Conservation (phyloP, 23 tunicate genomes). For the Diplosoma virens region DNA sequence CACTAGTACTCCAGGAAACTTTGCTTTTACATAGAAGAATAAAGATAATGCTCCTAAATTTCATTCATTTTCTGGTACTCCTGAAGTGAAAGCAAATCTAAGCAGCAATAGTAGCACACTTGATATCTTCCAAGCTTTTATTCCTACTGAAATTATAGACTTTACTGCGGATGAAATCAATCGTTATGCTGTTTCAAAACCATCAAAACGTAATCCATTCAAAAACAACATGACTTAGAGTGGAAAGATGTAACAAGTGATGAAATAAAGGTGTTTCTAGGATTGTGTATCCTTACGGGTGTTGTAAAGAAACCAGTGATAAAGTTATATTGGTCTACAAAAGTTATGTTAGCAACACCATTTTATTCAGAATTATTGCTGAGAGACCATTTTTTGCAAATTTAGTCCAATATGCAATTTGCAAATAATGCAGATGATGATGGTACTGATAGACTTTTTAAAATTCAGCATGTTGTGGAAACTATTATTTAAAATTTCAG, state of each 20-base stretch:
- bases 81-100: conserved; percentile 27
- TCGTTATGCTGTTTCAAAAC: conserved; percentile 27
- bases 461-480: conserved; percentile 6
- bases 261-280: conserved; percentile 25
- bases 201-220: conserved; percentile 12
- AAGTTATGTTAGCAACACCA: conserved; percentile 26
- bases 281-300: conserved; percentile 30
- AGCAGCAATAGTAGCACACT: conserved; percentile 16
- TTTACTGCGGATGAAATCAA: conserved; percentile 20
- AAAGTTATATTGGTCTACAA: conserved; percentile 22
- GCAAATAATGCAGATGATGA: not conserved
- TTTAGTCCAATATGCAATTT: not conserved
- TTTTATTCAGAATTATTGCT: conserved; percentile 22
- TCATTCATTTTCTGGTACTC: conserved; percentile 23
- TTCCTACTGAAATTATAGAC: conserved; percentile 20
- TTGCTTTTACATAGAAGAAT: conserved; percentile 15
- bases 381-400: conserved; percentile 17
- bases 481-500: conserved; percentile 7
- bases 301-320: conserved; percentile 30
- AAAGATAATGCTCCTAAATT: conserved; percentile 14
- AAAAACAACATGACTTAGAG: conserved; percentile 22
- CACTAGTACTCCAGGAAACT: conserved; percentile 32
- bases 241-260: conserved; percentile 25
- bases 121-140: conserved; percentile 24
- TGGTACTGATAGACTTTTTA: not conserved